A percentile compares a stretch with the other conserved stretches of the same genome.
phyloP scores from a whole-genome alignment of 2,797 vertebrate species.

The Antennarius maculatus region DNA sequence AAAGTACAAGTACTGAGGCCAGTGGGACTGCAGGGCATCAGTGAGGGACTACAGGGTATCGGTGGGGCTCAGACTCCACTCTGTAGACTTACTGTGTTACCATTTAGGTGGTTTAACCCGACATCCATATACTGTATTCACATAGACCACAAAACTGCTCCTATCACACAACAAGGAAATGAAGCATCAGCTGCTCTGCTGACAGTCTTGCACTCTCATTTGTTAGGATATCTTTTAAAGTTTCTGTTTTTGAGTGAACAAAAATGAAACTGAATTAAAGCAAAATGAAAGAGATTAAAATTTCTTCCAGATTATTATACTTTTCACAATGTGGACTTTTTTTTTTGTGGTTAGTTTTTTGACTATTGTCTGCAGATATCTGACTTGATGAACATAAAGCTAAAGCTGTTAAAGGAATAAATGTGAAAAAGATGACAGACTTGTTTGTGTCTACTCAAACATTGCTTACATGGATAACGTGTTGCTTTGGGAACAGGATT shows the following conservation, averaged over 20 bases:
- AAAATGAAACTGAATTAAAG: neutral
- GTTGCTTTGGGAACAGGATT: too few species aligned
- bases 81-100: conserved; percentile 21
- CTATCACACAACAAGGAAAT: neutral
- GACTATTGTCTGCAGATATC: neutral
- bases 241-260: neutral
- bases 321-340: neutral
- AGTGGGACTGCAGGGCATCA: conserved; percentile 23
- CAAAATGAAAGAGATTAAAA: too few species aligned
- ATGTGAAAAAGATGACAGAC: neutral
- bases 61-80: conserved; percentile 15
- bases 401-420: neutral
- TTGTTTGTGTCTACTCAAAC: too few species aligned
- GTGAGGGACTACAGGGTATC: conserved; percentile 25
- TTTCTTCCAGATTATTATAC: neutral
- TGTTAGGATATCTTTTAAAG: neutral
- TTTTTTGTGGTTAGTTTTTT: neutral
- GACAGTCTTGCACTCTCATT: neutral
- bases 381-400: too few species aligned
- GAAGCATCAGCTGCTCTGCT: neutral
- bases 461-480: too few species aligned
- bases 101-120: conserved; percentile 12
- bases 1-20: conserved; percentile 41
- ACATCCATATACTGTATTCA: neutral
- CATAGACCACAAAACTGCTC: neutral